Evolutionary conservation across 92 coral and sea anemone genomes (phyloP).

Genomic region (Porites cylindrica): DNA sequence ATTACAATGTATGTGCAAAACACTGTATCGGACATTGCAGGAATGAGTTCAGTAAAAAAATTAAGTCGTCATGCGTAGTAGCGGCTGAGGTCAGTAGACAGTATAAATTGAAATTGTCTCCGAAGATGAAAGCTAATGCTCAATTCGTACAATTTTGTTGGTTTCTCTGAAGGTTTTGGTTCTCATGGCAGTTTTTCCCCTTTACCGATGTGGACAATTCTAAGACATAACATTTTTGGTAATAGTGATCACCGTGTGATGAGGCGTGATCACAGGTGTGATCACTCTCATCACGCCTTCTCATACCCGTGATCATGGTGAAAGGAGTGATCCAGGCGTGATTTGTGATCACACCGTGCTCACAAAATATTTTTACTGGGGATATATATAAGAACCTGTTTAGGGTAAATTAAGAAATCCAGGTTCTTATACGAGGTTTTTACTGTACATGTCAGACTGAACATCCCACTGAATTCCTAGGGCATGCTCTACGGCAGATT

Average conservation of each 20-base stretch:
- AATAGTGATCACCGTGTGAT: background rate
- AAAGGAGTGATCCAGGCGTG: conserved; percentile 26
- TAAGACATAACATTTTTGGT: background rate
- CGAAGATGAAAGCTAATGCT: background rate
- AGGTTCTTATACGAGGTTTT: too few relatives aligned
- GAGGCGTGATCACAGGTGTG: conserved; percentile 51
- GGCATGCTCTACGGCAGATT: too few relatives aligned
- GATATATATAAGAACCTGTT: background rate
- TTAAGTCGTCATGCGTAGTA: background rate
- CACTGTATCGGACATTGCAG: background rate
- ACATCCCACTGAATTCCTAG: too few relatives aligned
- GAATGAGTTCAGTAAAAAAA: conserved; percentile 8
- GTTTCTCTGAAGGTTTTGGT: background rate
- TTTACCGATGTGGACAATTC: background rate
- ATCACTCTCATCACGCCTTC: conserved; percentile 38
- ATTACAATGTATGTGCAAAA: conserved; percentile 11
- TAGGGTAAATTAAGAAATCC: too few relatives aligned
- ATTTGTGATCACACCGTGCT: conserved; percentile 64
- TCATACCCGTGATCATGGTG: background rate
- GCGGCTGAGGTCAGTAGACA: conserved; percentile 1
- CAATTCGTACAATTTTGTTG: background rate
- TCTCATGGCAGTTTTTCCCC: background rate
- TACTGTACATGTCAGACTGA: too few relatives aligned
- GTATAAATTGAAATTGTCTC: conserved; percentile 15
- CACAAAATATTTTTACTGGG: conserved; percentile 50